These are phyloP conservation scores for Subacronicta megacephala DNA, from an alignment of 2,888 invertebrate species.

Conservation along the genomic window DNA sequence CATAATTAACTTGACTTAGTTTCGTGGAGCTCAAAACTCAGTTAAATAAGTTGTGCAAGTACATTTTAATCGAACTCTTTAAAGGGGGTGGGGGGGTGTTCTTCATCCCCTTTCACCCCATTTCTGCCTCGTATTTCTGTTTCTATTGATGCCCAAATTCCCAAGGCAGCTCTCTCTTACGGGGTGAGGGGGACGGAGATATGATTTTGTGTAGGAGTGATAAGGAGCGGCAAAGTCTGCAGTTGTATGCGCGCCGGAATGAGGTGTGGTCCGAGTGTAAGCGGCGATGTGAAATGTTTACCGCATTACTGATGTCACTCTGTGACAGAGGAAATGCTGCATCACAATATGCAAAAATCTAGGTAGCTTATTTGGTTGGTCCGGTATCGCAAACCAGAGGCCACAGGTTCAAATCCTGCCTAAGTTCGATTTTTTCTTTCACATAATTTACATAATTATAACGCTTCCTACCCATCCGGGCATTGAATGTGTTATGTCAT, in stretches of 20 bases:
- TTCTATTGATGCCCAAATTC: conserved; percentile 49
- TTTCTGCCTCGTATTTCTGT: conserved; percentile 36
- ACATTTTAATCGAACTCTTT: conserved; percentile 31
- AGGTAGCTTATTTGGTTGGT: no score
- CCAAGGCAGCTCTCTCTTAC: conserved; percentile 45
- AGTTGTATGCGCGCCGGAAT: conserved; percentile 41
- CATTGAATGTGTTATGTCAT: no score
- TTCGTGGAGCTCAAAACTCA: not conserved
- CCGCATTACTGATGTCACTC: no score
- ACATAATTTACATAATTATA: no score
- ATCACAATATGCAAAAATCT: no score
- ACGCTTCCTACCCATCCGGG: no score
- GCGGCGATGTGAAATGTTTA: conserved; percentile 36
- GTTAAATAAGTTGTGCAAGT: not conserved
- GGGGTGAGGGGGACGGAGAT: conserved; percentile 46
- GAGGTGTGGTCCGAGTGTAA: conserved; percentile 46
- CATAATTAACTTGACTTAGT: not conserved
- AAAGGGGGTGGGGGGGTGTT: not conserved
- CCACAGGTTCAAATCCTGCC: no score
- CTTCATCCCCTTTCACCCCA: conserved; percentile 26
- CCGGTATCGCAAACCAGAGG: no score
- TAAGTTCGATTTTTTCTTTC: no score
- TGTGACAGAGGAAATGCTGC: no score
- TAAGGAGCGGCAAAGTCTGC: conserved; percentile 50
- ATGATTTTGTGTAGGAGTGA: conserved; percentile 31